Evolutionary conservation across 2,797 vertebrate genomes (phyloP).

Genomic region (Sarcoramphus papa): DNA sequence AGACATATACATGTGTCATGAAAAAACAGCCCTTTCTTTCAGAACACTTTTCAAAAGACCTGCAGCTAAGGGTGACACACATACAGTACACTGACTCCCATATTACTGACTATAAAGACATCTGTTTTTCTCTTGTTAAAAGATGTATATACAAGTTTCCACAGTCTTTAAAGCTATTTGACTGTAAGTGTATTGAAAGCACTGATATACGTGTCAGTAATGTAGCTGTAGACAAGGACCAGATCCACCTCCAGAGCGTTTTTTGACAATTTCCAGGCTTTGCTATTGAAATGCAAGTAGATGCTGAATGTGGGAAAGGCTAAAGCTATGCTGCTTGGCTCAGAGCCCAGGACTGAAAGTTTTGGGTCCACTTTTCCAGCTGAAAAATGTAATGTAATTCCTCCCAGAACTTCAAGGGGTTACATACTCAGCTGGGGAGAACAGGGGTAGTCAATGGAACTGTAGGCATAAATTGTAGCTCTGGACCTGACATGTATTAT

Average conservation of each 20-base stretch:
- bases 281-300: conserved; percentile 36
- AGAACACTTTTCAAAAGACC: background rate
- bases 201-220: conserved; percentile 44
- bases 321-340: conserved; percentile 58
- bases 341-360: conserved; percentile 51
- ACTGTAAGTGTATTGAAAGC: conserved; percentile 18
- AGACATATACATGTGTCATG: background rate
- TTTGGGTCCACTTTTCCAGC: conserved; percentile 37
- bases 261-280: conserved; percentile 57
- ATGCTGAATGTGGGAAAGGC: conserved; percentile 65
- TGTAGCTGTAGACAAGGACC: conserved; percentile 45
- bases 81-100: background rate
- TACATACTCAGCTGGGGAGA: background rate
- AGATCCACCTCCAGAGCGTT: conserved; percentile 42
- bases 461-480: background rate
- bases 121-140: conserved; percentile 36
- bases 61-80: background rate
- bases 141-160: conserved; percentile 44
- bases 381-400: conserved; percentile 37
- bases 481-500: background rate
- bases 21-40: background rate
- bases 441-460: background rate
- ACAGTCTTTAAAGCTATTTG: conserved; percentile 39
- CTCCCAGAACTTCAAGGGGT: conserved; percentile 24
- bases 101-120: background rate